A percentile compares a stretch with the other conserved stretches of the same genome.
Conservation (phyloP, 2,888 invertebrate genomes). For the Synanthedon tipuliformis region DNA sequence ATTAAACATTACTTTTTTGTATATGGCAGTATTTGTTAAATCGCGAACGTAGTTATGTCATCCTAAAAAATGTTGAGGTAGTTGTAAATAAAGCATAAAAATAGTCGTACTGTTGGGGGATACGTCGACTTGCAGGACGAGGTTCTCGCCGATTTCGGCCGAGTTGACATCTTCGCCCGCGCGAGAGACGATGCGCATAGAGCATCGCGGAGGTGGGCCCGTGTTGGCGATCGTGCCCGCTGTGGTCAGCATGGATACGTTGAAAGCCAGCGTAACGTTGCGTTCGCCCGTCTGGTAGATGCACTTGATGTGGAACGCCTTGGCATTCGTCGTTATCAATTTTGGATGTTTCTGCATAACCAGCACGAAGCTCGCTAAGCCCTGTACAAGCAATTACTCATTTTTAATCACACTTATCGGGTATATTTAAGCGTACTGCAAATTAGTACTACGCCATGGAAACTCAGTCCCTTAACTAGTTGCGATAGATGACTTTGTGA, state of each 20-base stretch:
- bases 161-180: slow-evolving; percentile 90
- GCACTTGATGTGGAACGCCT: slow-evolving; percentile 96
- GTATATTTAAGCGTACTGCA: too few species aligned
- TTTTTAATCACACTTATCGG: too few species aligned
- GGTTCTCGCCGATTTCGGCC: slow-evolving; percentile 91
- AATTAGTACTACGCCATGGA: too few species aligned
- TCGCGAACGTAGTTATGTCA: background rate
- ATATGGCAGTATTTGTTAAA: background rate
- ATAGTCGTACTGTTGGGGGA: slow-evolving; percentile 75
- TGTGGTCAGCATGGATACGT: slow-evolving; percentile 94
- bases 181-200: slow-evolving; percentile 90
- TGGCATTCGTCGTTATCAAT: slow-evolving; percentile 92
- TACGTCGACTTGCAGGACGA: slow-evolving; percentile 87
- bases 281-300: slow-evolving; percentile 95
- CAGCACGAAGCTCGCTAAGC: slow-evolving; percentile 91
- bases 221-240: slow-evolving; percentile 96
- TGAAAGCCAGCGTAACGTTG: slow-evolving; percentile 91
- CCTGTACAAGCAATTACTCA: slow-evolving; percentile 59
- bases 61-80: background rate
- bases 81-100: background rate
- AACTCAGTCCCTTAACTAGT: too few species aligned
- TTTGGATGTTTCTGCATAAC: slow-evolving; percentile 97
- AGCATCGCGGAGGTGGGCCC: slow-evolving; percentile 91
- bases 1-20: background rate
- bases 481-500: too few species aligned